Conservation (phyloP, 2,888 invertebrate species). For the Belgica antarctica region DNA sequence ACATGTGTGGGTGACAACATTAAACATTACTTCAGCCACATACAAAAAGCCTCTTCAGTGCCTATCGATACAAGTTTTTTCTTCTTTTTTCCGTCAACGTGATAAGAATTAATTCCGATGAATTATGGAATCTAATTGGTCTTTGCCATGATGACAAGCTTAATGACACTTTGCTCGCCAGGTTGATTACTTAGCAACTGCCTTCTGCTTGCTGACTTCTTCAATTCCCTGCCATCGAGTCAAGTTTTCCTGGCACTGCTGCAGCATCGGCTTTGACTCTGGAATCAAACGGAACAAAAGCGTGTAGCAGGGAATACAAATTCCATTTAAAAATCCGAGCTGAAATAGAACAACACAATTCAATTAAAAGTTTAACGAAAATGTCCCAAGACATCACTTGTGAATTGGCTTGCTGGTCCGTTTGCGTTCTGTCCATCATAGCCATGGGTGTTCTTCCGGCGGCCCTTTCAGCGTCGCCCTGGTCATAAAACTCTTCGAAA, state of each 20-base stretch:
- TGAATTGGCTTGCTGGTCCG: constrained; percentile 70
- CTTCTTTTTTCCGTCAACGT: not conserved
- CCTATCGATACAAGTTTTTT: not conserved
- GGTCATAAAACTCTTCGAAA: constrained; percentile 78
- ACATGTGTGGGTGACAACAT: not conserved
- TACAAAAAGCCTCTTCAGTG: constrained; percentile 5
- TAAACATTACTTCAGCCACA: not conserved
- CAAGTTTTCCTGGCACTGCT: constrained; percentile 65
- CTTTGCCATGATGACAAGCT: too few species aligned
- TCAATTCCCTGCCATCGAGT: constrained; percentile 60
- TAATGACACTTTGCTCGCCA: too few species aligned
- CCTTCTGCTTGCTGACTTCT: too few species aligned
- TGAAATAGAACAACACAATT: constrained; percentile 1
- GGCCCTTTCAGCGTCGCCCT: constrained; percentile 69
- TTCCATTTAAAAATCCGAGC: constrained; percentile 70
- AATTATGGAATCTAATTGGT: too few species aligned
- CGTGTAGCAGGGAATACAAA: constrained; percentile 78
- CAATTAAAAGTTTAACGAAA: constrained; percentile 55
- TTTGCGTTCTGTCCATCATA: constrained; percentile 76
- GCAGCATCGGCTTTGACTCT: constrained; percentile 66
- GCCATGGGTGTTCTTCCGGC: constrained; percentile 70
- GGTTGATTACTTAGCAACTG: too few species aligned
- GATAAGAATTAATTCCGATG: not conserved
- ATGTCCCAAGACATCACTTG: constrained; percentile 58
- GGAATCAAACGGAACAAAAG: constrained; percentile 68